Conservation (phyloP, 2,888 invertebrate species). For the Epsilonema sp. region DNA sequence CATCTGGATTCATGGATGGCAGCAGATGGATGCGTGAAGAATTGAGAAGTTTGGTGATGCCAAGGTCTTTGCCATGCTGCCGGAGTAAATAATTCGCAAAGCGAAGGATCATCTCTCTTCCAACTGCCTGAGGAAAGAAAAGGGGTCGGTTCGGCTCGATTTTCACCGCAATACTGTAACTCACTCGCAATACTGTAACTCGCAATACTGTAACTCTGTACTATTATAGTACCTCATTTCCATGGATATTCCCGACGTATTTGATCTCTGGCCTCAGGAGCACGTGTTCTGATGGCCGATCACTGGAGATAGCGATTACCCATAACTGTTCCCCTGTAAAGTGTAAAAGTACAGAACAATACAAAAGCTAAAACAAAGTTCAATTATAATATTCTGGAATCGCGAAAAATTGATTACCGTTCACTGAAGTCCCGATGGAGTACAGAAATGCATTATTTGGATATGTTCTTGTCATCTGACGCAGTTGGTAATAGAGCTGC, state of each 20-base stretch:
- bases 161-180: too few species aligned
- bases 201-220: background rate
- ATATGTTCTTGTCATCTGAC: too few species aligned
- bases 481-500: too few species aligned
- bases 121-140: constrained; percentile 43
- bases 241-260: constrained; percentile 30
- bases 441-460: background rate
- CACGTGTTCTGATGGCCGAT: constrained; percentile 9
- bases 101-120: constrained; percentile 60
- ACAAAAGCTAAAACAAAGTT: too few species aligned
- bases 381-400: background rate
- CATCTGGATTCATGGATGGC: constrained; percentile 31
- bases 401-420: background rate
- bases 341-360: too few species aligned
- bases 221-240: constrained; percentile 24
- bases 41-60: constrained; percentile 20
- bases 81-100: constrained; percentile 52
- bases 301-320: constrained; percentile 18
- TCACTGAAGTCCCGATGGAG: background rate
- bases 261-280: constrained; percentile 20
- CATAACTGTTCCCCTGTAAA: constrained; percentile 21
- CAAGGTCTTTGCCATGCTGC: constrained; percentile 16
- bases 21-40: constrained; percentile 27
- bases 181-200: too few species aligned
- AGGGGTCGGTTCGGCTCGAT: background rate